phyloP scores from a whole-genome alignment of 2,113 vertebrate species.

The Otus sunia region DNA sequence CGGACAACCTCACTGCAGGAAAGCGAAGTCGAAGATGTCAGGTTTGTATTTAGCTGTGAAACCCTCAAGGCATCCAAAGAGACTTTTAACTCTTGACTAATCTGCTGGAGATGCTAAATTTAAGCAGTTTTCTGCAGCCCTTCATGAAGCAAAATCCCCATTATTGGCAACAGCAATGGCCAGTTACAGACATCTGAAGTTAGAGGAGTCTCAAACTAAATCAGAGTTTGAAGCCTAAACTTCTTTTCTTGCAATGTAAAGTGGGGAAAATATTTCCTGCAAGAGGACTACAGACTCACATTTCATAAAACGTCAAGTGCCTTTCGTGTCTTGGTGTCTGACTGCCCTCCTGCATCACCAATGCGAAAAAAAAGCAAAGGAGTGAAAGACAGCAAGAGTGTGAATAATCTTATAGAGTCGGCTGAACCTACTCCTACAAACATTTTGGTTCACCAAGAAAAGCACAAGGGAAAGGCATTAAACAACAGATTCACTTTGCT shows the following conservation, averaged over 20 bases:
- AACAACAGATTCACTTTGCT: background rate
- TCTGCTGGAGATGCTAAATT: background rate
- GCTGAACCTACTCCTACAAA: background rate
- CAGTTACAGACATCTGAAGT: background rate
- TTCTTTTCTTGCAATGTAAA: background rate
- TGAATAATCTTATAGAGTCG: background rate
- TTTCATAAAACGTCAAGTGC: background rate
- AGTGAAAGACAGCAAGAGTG: background rate
- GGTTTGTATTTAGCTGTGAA: background rate
- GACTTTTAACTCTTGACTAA: background rate
- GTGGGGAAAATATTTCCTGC: background rate
- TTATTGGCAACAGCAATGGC: background rate
- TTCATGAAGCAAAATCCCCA: background rate
- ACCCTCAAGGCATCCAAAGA: background rate
- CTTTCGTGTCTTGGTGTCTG: background rate
- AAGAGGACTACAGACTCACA: background rate
- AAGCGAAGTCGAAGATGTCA: background rate
- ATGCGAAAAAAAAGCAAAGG: background rate
- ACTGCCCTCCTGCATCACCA: background rate
- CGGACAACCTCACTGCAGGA: background rate
- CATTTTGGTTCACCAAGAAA: background rate
- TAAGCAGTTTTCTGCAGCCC: background rate
- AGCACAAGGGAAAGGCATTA: conserved; percentile 14
- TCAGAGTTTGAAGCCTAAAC: background rate
- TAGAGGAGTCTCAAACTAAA: background rate